Base-by-base conservation (phyloP, 2,888 invertebrate species). In the Acanthococcus lagerstroemiae region DNA sequence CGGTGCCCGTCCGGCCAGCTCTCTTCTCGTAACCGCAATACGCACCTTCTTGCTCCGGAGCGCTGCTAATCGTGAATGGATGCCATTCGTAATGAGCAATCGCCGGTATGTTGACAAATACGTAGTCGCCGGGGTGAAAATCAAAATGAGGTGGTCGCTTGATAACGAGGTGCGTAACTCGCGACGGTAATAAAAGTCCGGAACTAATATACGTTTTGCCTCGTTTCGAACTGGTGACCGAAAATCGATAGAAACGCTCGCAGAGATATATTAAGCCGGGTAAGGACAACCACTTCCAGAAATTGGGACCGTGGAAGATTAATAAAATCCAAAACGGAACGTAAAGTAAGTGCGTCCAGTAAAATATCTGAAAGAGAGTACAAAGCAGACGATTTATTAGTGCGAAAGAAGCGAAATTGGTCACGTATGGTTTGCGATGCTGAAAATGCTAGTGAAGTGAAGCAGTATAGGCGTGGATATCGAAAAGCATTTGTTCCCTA, bases 21-120 rank as follows among this genome's bases (percentile, higher is more conserved):
- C n/a, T n/a, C n/a, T n/a, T n/a, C n/a, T n/a, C n/a, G n/a, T n/a
- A n/a, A n/a, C n/a, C n/a, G n/a, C n/a, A n/a, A n/a, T 7, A 55
- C 22, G 71, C 73, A 86, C 90, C 89, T 80, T 89, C 87, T 75
- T 92, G 88, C 76, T 95, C 95, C 0, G 95, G 95, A 6, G 95
- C 93, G 72, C 93, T 93, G 78, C 94, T 95, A 70, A 95, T 88
- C 1, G 95, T 95, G 74, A 96, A 95, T 0, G 95, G 95, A 81
- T 95, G 95, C 95, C 95, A 95, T 77, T 96, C 95, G 73, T 91
- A 91, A 67, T 84, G 84, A 0, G 95, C 94, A 68, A 95, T 92
- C 5, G 84, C 84, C 0, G 95, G 95, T 61, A 96, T 87, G 73
- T 93, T 91, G 0, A 95, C 87, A 74, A 92, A 95, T 44, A 94